Evolutionary conservation across 2,113 vertebrate species (phyloP), one percentile per base, ranked within the genome.

Genomic region (Dipodomys merriami): DNA sequence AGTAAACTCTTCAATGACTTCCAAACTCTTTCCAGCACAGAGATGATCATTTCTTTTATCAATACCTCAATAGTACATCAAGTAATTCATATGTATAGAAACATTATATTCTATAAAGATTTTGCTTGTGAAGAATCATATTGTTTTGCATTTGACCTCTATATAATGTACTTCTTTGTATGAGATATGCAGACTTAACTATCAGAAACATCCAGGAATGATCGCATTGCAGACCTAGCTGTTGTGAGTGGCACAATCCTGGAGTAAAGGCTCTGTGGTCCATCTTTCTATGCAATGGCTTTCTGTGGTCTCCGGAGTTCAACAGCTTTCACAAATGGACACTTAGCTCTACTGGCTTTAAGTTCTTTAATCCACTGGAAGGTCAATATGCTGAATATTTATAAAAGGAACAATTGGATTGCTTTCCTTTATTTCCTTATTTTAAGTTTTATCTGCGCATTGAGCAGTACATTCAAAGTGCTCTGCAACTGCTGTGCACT

Each of bases 311-410:
- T 44, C 35, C 35, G 22, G 29, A 7, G 88, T 73, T 22, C 29
- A 44, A 67, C 81, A 62, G 53, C 53, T 69, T 71, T 33, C 65
- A 71, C n/a, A 23, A 90, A 96, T 49, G n/a, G 57, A 71, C 93
- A 90, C 60, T 44, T 80, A 22, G 80, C 10, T 74, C 33, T 9
- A 53, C 22, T 73, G 25, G 23, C 64, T 77, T 25, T 33, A 74
- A n/a, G 16, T 60, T 86, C 25, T 27, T 85, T 30, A 85, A 74
- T 69, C 85, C 27, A 44, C 72, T 91, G 86, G 25, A 81, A 89
- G 39, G 10, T n/a, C 65, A 62, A 27, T 88, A 89, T 76, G 16
- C 5, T 74, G 6, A 30, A 91, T 12, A 27, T 33, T 29, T 15
- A 6, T 27, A 27, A 60, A 68, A 84, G 65, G 13, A 27, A 88